A percentile compares a stretch with the other conserved stretches of the same genome.
Evolutionary conservation across 2,888 invertebrate genomes (phyloP).

Genomic region (Ormia ochracea): DNA sequence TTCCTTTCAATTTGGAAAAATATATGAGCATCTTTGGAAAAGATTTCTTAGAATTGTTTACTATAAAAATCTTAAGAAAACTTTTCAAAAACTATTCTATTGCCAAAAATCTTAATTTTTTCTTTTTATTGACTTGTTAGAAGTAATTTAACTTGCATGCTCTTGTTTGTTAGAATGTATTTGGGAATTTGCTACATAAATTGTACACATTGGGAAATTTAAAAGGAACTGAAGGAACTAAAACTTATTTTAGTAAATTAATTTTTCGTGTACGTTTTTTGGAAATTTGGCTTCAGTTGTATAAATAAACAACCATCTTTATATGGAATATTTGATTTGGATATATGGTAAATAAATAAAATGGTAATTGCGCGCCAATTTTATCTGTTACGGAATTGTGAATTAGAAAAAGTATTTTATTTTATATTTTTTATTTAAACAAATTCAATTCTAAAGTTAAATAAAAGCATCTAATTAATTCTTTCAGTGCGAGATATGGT

Average conservation of each 20-base stretch:
- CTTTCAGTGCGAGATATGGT: too few species aligned
- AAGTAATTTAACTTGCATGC: slow-evolving; percentile 28
- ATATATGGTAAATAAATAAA: too few species aligned
- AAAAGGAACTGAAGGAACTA: background rate
- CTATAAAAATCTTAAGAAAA: slow-evolving; percentile 16
- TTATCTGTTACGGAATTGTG: too few species aligned
- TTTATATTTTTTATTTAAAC: too few species aligned
- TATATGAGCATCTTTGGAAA: background rate
- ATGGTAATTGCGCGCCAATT: too few species aligned
- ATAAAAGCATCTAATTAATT: too few species aligned
- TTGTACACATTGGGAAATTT: background rate
- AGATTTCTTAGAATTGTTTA: slow-evolving; percentile 1
- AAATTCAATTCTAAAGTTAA: too few species aligned
- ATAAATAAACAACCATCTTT: too few species aligned
- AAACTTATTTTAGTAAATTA: background rate
- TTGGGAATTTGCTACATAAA: background rate
- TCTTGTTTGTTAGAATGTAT: slow-evolving; percentile 16
- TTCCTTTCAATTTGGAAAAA: slow-evolving; percentile 4
- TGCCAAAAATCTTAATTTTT: slow-evolving; percentile 51
- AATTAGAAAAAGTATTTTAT: too few species aligned
- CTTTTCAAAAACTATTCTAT: slow-evolving; percentile 40
- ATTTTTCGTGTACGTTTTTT: too few species aligned
- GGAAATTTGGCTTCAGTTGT: too few species aligned
- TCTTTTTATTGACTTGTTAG: slow-evolving; percentile 8
- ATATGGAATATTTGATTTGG: too few species aligned